A percentile compares a stretch with the other conserved stretches of the same genome.
These are phyloP conservation scores for Symphodus melops DNA, from an alignment of 2,113 vertebrate genomes.

Conservation along the genomic window DNA sequence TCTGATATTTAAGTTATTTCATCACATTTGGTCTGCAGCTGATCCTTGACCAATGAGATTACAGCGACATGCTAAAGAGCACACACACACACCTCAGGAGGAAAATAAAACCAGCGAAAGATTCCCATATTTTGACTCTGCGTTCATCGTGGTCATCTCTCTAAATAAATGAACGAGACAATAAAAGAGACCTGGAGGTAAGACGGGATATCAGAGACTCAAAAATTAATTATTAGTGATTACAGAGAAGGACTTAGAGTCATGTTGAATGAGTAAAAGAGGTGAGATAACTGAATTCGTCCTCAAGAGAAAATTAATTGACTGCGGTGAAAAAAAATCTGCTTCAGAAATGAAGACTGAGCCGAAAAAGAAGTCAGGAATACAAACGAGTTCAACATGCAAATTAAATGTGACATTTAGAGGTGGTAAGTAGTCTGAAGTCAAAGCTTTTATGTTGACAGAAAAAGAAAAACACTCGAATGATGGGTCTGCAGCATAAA, in stretches of 20 bases:
- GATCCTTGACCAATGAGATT: not conserved
- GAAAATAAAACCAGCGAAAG: too few relatives aligned
- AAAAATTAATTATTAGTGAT: not conserved
- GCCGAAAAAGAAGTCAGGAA: not conserved
- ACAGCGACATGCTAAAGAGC: too few relatives aligned
- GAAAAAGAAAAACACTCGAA: not conserved
- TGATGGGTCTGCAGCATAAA: not conserved
- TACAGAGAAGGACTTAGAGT: not conserved
- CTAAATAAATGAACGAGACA: not conserved
- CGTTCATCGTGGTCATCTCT: too few relatives aligned
- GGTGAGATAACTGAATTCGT: not conserved
- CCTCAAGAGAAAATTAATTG: not conserved
- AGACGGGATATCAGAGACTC: not conserved
- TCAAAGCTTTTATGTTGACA: not conserved
- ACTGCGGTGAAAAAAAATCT: not conserved
- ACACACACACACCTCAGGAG: too few relatives aligned
- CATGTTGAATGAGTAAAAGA: not conserved
- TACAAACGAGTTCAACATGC: not conserved
- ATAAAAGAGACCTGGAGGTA: not conserved
- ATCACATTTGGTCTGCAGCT: not conserved
- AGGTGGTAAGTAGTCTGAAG: not conserved
- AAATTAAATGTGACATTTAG: conserved; percentile 44
- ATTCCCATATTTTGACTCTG: too few relatives aligned
- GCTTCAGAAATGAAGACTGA: not conserved
- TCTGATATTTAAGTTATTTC: too few relatives aligned